These are phyloP conservation scores for Melangyna quadrimaculata DNA, from an alignment of 2,888 invertebrate genomes.

Conservation along the genomic window DNA sequence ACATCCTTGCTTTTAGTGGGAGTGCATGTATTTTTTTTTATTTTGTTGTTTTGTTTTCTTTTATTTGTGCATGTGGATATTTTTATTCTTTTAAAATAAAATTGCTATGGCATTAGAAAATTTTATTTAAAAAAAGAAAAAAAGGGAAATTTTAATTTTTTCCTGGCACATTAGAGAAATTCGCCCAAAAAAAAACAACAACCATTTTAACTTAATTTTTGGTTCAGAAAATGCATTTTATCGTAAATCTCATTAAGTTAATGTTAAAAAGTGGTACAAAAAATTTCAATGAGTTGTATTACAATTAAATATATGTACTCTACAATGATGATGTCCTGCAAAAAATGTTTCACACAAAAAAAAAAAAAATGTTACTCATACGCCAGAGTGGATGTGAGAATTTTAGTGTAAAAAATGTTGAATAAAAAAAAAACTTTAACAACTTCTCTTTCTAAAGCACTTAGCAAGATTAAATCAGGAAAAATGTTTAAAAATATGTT, in stretches of 20 bases:
- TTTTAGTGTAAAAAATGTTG: not conserved
- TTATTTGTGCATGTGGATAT: not conserved
- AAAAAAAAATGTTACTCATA: slow-evolving; percentile 9
- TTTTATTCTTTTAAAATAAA: not conserved
- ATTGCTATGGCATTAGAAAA: not conserved
- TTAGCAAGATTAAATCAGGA: slow-evolving; percentile 13
- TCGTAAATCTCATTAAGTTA: not conserved
- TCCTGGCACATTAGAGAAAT: not conserved
- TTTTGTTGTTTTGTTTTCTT: too few relatives aligned
- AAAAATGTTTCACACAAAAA: not conserved
- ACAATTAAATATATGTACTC: slow-evolving; percentile 22
- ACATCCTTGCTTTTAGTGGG: slow-evolving; percentile 14
- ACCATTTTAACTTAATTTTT: not conserved
- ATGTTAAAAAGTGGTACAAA: too few relatives aligned
- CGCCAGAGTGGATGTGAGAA: not conserved
- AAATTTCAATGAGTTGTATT: slow-evolving; percentile 23
- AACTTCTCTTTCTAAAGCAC: slow-evolving; percentile 11
- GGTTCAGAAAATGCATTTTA: not conserved
- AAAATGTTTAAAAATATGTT: too few relatives aligned
- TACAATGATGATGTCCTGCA: slow-evolving; percentile 2
- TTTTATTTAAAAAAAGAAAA: not conserved
- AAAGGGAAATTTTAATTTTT: not conserved
- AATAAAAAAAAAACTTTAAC: not conserved
- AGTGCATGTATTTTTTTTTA: too few relatives aligned
- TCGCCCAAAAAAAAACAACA: not conserved